Conservation (phyloP, 2,797 vertebrate genomes). For the Lateolabrax maculatus region DNA sequence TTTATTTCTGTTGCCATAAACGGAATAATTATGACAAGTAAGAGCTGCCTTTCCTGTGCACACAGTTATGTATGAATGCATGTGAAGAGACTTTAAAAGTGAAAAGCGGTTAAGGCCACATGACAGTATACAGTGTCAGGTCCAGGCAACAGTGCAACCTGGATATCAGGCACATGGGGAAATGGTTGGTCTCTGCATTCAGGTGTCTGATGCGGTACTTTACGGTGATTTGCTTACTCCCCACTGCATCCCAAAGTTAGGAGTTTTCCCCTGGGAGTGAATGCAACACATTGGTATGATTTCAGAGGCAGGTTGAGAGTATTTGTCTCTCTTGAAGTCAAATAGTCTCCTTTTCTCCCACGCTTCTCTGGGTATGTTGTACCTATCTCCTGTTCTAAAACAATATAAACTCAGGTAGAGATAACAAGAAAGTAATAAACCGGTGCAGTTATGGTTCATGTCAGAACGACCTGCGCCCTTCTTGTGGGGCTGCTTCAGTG, state of each 20-base stretch:
- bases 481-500: neutral
- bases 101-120: slow-evolving; percentile 20
- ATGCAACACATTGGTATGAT: slow-evolving; percentile 10
- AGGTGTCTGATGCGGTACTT: slow-evolving; percentile 12
- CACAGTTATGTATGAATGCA: slow-evolving; percentile 10
- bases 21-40: slow-evolving; percentile 15
- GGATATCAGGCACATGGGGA: slow-evolving; percentile 11
- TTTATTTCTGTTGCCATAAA: slow-evolving; percentile 18
- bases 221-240: neutral
- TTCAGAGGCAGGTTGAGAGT: slow-evolving; percentile 31
- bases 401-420: neutral
- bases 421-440: slow-evolving; percentile 14
- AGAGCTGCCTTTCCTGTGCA: slow-evolving; percentile 6
- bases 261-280: neutral
- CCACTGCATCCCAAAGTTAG: neutral
- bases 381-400: neutral
- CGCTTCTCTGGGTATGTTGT: neutral
- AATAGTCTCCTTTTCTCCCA: slow-evolving; percentile 10
- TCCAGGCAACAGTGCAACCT: slow-evolving; percentile 37
- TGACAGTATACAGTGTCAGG: neutral
- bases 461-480: neutral
- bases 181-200: slow-evolving; percentile 20
- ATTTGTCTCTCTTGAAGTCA: slow-evolving; percentile 15
- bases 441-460: slow-evolving; percentile 1
- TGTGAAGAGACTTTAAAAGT: slow-evolving; percentile 37